Evolutionary conservation across 2,113 vertebrate species (phyloP), one percentile per base, ranked within the genome.

Genomic region (Puntigrus tetrazona): DNA sequence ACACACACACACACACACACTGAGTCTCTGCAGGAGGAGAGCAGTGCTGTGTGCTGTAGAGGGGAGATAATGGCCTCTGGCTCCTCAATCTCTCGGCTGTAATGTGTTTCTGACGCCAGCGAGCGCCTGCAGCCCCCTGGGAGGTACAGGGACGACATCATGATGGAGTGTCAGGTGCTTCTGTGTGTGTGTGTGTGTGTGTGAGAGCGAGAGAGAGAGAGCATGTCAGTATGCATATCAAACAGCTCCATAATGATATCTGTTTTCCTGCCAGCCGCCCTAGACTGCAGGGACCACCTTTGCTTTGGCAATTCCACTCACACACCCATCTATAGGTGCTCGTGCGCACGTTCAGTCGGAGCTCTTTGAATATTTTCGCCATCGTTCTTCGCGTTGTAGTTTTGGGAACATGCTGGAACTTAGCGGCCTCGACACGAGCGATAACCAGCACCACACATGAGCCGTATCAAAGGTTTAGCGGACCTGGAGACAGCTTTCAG

Each of bases 151-250:
- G 88, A 92, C 83, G 93, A 94, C 94, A 94, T 90, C 92, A 94
- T 94, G 94, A 94, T 94, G 91, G 93, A 94, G 94, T 94, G 94
- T 94, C 94, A 95, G 94, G 93, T 94, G 92, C 91, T 94, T 89
- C 92, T 90, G 89, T 78, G 79, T 87, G 83, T 87, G 84, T 82
- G 65, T 87, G 83, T 81, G 76, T 85, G 78, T 86, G 83, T 87
- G 84, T 82, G 65, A 85, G 83, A 65, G 78, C 81, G 52, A 85
- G 72, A 85, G 72, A 52, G 81, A 47, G 81, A 47, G 89, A 78
- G 87, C 63, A 92, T 82, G 91, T 92, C 92, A 92, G 79, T 90
- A 90, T 93, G 94, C 92, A 94, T 94, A 93, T 91, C 91, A 93
- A 94, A 91, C 91, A 93, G 93, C 84, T 85, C 86, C 87, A 92